phyloP scores from a whole-genome alignment of 2,888 invertebrate species.

The Sycophila texana region DNA sequence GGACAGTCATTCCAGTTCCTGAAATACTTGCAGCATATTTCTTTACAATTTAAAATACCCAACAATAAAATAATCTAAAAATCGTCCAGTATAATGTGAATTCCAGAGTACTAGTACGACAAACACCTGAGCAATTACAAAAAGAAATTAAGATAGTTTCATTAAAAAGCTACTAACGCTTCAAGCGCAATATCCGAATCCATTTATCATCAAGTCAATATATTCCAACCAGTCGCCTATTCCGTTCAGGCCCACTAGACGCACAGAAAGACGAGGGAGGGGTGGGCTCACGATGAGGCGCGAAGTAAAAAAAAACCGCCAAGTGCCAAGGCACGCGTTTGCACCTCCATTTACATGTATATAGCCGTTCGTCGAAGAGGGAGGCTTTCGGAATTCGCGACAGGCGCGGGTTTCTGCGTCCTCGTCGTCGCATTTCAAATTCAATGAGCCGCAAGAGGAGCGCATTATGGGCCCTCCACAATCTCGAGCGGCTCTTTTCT shows the following conservation, averaged over 20 bases:
- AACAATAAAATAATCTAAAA: no score
- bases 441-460: constrained; percentile 23
- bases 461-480: background rate
- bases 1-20: no score
- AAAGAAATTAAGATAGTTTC: background rate
- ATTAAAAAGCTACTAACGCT: no score
- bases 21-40: no score
- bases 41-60: no score
- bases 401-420: background rate
- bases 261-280: background rate
- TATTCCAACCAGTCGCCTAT: no score
- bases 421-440: constrained; percentile 16
- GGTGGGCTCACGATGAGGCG: background rate
- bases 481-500: background rate
- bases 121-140: background rate
- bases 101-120: background rate
- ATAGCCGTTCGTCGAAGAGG: background rate
- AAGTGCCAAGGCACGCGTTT: background rate
- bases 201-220: no score
- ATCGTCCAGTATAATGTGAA: no score
- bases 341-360: background rate
- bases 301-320: background rate
- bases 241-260: background rate
- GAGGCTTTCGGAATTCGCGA: background rate
- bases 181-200: no score